These are phyloP conservation scores for Eublepharis macularius DNA, from an alignment of 2,113 vertebrate species.

Conservation along the genomic window DNA sequence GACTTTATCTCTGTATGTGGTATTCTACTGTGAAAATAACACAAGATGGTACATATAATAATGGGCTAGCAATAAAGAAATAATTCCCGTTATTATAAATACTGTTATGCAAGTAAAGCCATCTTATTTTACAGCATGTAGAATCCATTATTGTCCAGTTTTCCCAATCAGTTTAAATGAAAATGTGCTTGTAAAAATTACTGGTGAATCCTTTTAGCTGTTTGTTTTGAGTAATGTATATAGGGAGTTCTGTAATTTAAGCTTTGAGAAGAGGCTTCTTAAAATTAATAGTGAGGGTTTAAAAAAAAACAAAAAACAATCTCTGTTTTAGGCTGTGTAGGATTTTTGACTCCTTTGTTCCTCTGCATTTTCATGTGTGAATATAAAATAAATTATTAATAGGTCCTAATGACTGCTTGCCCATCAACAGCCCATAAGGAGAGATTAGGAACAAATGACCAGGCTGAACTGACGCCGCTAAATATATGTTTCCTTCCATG, in stretches of 20 bases:
- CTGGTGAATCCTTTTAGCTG: not conserved
- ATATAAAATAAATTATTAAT: constrained; percentile 24
- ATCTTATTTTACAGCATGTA: not conserved
- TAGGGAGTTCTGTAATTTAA: not conserved
- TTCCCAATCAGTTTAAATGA: constrained; percentile 20
- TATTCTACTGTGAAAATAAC: constrained; percentile 12
- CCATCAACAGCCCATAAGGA: not conserved
- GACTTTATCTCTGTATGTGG: constrained; percentile 26
- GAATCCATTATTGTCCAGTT: constrained; percentile 1
- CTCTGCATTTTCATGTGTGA: constrained; percentile 21
- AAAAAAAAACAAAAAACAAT: no score
- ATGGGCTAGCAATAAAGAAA: constrained; percentile 10
- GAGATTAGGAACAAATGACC: constrained; percentile 17
- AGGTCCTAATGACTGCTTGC: not conserved
- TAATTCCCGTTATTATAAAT: not conserved
- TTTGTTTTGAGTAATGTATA: not conserved
- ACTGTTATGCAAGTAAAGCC: not conserved
- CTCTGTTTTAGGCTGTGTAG: constrained; percentile 1
- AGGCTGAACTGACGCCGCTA: not conserved
- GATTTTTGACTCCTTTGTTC: not conserved
- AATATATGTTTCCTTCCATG: not conserved
- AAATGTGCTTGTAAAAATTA: not conserved
- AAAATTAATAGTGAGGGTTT: not conserved
- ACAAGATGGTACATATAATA: no score
- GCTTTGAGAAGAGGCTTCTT: not conserved